Evolutionary conservation across 2,797 vertebrate species (phyloP).

Genomic region (Myotis myotis): DNA sequence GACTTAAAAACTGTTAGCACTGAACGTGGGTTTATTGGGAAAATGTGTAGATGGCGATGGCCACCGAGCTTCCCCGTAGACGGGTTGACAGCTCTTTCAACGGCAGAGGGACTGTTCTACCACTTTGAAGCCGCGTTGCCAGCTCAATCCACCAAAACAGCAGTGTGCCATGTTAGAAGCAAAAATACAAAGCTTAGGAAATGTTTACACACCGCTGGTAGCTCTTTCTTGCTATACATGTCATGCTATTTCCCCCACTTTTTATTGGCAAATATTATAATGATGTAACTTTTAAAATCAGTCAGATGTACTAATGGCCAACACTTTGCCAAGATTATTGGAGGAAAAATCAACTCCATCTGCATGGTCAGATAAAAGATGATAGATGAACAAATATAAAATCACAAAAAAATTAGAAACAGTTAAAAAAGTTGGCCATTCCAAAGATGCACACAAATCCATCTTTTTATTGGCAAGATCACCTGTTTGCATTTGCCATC

Average conservation of each 20-base stretch:
- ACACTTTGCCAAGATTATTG: slow-evolving; percentile 20
- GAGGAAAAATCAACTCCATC: slow-evolving; percentile 28
- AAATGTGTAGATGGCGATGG: neutral
- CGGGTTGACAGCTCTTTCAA: neutral
- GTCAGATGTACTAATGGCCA: slow-evolving; percentile 5
- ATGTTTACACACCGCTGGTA: neutral
- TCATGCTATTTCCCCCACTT: neutral
- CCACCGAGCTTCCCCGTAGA: neutral
- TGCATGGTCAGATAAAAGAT: slow-evolving; percentile 39
- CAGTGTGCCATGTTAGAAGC: neutral
- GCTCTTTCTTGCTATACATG: neutral
- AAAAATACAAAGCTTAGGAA: neutral
- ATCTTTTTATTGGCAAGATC: slow-evolving; percentile 27
- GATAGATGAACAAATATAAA: slow-evolving; percentile 24
- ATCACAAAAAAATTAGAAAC: neutral
- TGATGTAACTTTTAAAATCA: slow-evolving; percentile 38
- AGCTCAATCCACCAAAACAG: neutral
- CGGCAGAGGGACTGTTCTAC: neutral
- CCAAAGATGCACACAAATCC: neutral
- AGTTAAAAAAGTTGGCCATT: neutral
- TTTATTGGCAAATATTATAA: slow-evolving; percentile 5
- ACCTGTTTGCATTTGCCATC: neutral
- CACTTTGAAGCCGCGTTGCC: neutral
- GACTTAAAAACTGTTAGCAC: neutral
- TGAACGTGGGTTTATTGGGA: neutral